Base-by-base conservation (phyloP, 2,797 vertebrate genomes). In the Thalassophryne amazonica region DNA sequence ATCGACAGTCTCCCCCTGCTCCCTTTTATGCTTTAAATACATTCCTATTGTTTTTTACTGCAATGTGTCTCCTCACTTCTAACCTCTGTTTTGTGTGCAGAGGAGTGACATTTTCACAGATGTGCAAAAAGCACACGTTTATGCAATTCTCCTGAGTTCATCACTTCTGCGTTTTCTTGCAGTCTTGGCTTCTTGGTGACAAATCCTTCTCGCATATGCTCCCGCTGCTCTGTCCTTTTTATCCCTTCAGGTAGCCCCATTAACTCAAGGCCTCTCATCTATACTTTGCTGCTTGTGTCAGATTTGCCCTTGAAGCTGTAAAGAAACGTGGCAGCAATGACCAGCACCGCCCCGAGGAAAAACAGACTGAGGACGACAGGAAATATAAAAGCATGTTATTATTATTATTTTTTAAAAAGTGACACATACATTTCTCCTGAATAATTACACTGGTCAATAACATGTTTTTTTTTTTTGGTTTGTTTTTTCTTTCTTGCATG, bases 241-340 rank as follows among this genome's bases (percentile, higher is more conserved):
- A 21, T 4, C 12, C 30, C 15, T 13, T 53, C 25, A 35, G 34
- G 50, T 15, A n/a, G 36, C 15, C 25, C 16, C 2, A 34, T 43
- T 50, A 9, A n/a, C 11, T 14, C n/a, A 13, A 42, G 15, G 30
- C 49, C 22, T 35, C 30, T 12, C 23, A 5, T 29, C 78, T 88
- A 98, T 16, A 93, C 93, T 71, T 93, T 93, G 20, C 17, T 85
- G 68, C 87, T 88, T 53, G 80, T 80, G 48, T 87, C 58, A 35
- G 92, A 86, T 81, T 95, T 96, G 56, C 76, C 72, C 75, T 95
- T 90, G 16, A 93, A 94, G 62, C 94, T 84, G 0, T 99, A 99
- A 10, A 99, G 89, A 82, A 99, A 97, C 28, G 97, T 99, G 33
- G 97, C 96, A 42, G 81, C 73, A 70, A 98, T 96, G 71, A 99